Conservation (phyloP, 2,113 vertebrate species). For the Podilymbus podiceps region DNA sequence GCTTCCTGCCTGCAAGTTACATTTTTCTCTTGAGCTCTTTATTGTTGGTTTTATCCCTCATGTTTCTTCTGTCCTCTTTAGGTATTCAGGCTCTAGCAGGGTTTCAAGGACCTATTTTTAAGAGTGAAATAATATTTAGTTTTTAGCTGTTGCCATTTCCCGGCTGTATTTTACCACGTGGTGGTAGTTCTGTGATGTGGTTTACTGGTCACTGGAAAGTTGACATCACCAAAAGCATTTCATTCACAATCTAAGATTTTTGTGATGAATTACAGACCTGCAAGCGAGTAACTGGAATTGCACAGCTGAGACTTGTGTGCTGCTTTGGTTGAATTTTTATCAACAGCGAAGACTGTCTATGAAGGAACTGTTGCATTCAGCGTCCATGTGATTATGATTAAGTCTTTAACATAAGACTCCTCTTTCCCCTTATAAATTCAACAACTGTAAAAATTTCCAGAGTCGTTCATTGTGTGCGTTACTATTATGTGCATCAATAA, state of each 20-base stretch:
- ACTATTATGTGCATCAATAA: fast-evolving
- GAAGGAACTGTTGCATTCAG: background rate
- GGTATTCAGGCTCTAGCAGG: background rate
- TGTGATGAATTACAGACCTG: conserved; percentile 30
- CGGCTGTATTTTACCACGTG: conserved; percentile 38
- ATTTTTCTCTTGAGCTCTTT: background rate
- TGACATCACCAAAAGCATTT: conserved; percentile 65
- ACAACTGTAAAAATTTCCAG: background rate
- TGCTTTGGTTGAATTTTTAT: background rate
- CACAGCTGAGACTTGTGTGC: background rate
- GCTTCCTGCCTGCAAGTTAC: background rate
- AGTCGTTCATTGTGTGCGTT: fast-evolving
- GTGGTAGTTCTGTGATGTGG: conserved; percentile 66
- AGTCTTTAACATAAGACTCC: background rate
- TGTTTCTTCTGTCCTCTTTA: background rate
- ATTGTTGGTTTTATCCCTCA: background rate
- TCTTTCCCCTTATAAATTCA: background rate
- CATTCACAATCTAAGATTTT: conserved; percentile 61
- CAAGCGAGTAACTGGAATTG: conserved; percentile 11
- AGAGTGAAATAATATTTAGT: conserved; percentile 40
- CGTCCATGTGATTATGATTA: background rate
- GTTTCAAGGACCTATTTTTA: conserved; percentile 39
- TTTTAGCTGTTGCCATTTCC: conserved; percentile 55
- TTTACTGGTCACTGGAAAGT: conserved; percentile 68
- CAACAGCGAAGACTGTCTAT: background rate